Conservation (phyloP, 2,113 vertebrate genomes). For the Hypocryptadius cinnamomeus region DNA sequence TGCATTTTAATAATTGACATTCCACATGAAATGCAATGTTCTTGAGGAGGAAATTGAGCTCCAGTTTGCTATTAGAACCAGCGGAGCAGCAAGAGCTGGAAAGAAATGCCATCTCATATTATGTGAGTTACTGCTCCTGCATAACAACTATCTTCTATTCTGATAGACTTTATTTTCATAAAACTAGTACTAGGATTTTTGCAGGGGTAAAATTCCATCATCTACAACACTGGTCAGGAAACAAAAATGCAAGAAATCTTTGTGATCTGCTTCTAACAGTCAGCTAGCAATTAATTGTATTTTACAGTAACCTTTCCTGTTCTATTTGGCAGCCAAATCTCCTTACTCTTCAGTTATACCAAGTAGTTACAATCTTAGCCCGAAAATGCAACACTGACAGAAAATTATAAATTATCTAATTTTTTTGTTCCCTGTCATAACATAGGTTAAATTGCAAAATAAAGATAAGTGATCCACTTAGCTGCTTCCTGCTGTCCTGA, state of each 20-base stretch:
- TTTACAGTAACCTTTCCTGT: constrained; percentile 46
- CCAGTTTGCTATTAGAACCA: constrained; percentile 87
- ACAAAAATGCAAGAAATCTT: constrained; percentile 80
- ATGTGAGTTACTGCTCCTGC: constrained; percentile 77
- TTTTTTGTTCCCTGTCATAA: constrained; percentile 54
- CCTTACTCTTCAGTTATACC: constrained; percentile 15
- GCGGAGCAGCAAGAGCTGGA: constrained; percentile 76
- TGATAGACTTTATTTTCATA: constrained; percentile 83
- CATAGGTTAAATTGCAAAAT: constrained; percentile 65
- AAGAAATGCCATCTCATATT: constrained; percentile 81
- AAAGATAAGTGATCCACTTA: constrained; percentile 68
- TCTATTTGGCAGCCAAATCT: constrained; percentile 1
- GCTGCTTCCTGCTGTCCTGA: constrained; percentile 55
- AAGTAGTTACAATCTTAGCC: constrained; percentile 32
- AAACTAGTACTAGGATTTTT: constrained; percentile 53
- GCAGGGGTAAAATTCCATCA: constrained; percentile 52
- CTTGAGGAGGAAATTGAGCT: constrained; percentile 81
- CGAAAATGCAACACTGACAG: constrained; percentile 36
- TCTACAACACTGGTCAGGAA: constrained; percentile 72
- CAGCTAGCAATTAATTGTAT: not conserved
- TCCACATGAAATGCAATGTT: constrained; percentile 82
- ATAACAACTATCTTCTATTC: constrained; percentile 86
- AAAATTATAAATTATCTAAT: constrained; percentile 55
- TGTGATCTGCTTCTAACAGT: constrained; percentile 48
- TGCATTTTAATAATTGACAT: constrained; percentile 85